Conservation (phyloP, 2,797 vertebrate species). For the Podarcis lilfordi region DNA sequence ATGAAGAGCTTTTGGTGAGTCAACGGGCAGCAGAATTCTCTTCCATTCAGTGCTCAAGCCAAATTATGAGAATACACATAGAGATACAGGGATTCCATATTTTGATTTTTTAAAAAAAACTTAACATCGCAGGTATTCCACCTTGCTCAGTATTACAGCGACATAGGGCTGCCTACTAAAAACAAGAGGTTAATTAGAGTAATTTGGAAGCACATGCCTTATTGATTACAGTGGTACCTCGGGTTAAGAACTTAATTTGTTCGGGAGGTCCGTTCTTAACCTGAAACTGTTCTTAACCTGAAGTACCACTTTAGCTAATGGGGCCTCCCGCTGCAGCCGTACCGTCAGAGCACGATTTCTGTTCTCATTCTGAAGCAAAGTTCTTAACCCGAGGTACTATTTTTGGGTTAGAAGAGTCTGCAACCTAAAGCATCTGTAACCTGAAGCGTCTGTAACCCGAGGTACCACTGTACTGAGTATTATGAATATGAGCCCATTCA, state of each 20-base stretch:
- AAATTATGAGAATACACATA: not conserved
- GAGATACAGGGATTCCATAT: conserved; percentile 6
- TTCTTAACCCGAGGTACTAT: too few species aligned
- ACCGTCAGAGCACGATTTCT: too few species aligned
- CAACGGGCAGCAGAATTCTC: conserved; percentile 68
- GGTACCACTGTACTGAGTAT: too few species aligned
- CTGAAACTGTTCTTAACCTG: too few species aligned
- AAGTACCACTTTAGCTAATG: too few species aligned
- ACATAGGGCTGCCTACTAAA: not conserved
- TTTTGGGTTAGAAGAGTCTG: too few species aligned
- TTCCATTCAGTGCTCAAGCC: conserved; percentile 55
- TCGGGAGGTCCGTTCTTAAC: too few species aligned
- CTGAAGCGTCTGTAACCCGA: too few species aligned
- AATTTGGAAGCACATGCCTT: not conserved
- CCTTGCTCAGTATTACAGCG: not conserved
- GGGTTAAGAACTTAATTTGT: too few species aligned
- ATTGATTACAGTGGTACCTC: not conserved
- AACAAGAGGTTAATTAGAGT: not conserved
- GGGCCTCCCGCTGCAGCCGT: too few species aligned
- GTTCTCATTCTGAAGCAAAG: too few species aligned
- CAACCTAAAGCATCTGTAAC: too few species aligned
- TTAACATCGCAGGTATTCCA: not conserved
- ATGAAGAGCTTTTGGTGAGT: conserved; percentile 68
- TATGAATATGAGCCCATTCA: not conserved
- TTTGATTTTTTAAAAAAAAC: not conserved